phyloP scores from a whole-genome alignment of 2,797 vertebrate species.

The Craterocephalus amniculus region DNA sequence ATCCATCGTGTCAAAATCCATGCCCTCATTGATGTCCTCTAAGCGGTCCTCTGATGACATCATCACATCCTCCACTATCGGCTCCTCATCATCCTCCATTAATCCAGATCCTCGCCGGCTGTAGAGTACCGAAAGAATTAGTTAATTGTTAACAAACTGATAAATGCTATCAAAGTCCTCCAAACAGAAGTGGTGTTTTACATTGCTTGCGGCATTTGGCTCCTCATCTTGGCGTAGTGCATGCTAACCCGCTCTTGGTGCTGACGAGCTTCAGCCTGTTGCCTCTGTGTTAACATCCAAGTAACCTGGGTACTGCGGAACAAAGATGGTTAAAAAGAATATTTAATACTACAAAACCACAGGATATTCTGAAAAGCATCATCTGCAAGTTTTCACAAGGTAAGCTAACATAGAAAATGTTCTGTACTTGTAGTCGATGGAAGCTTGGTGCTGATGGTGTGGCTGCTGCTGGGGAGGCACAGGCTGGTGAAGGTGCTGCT shows the following conservation, averaged over 20 bases:
- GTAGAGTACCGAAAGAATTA: slow-evolving; percentile 25
- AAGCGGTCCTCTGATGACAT: slow-evolving; percentile 97
- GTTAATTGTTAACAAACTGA: not conserved
- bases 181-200: slow-evolving; percentile 74
- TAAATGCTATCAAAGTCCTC: not conserved
- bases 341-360: slow-evolving; percentile 6
- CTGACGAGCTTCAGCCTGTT: slow-evolving; percentile 92
- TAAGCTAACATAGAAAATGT: slow-evolving; percentile 3
- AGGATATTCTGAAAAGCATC: not conserved
- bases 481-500: slow-evolving; percentile 80
- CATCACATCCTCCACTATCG: slow-evolving; percentile 98
- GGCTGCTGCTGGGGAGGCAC: slow-evolving; percentile 71
- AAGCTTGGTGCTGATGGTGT: slow-evolving; percentile 85
- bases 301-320: slow-evolving; percentile 91
- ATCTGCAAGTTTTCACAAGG: not conserved
- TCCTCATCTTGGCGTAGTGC: slow-evolving; percentile 96
- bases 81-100: slow-evolving; percentile 98
- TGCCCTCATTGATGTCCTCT: slow-evolving; percentile 97
- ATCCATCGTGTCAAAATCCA: slow-evolving; percentile 98
- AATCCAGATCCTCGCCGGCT: slow-evolving; percentile 94
- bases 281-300: slow-evolving; percentile 97
- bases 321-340: not conserved
- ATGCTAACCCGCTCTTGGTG: slow-evolving; percentile 92
- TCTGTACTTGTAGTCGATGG: slow-evolving; percentile 95
- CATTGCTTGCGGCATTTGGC: slow-evolving; percentile 95